Base-by-base conservation (phyloP, 2,888 invertebrate genomes). In the Drosophila sordidula region DNA sequence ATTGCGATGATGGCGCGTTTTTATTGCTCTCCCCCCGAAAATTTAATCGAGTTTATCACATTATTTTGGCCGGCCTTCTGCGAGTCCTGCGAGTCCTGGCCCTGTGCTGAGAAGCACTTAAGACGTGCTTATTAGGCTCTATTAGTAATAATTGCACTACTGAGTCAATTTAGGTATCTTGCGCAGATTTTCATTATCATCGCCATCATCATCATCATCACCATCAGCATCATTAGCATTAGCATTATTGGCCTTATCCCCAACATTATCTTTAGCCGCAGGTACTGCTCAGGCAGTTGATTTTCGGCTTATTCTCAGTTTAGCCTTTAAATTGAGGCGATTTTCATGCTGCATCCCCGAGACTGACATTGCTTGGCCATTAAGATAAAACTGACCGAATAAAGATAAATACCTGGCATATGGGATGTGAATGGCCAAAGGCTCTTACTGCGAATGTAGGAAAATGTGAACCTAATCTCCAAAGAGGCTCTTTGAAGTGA, bases 131-230 rank as follows among this genome's bases (percentile, higher is more conserved):
- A 86, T 83, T 83, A 80, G 86, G 80, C 61, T 75, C 83, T 83
- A 83, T 83, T 83, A 83, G 86, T 67, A 76, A 86, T 83, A 86
- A 83, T 83, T 83, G 86, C 74, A 83, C 83, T 72, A 75, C 80
- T 18, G 83, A 83, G 86, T 75, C 83, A 86, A 83, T 80, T 83
- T 85, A 78, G 73, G 70, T 68, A 73, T 81, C 81, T 69, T 58
- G 46, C 57, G 57, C 76, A 73, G 70, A 75, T 70, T 62, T 18
- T 47, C 58, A 66, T 63, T 69, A 70, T 69, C 59, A 32, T 44
- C 39, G 42, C 32, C 54, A 32, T 36, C 41, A 52, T 52, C 49
- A 42, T 25, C 64, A 44, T 56, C 18, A 26, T 25, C 44, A 44
- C 22, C 44, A 45, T 5, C 36, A 25, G 6, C 26, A 45, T 34